These are phyloP conservation scores for Eumacrocentrus americanus DNA, from an alignment of 2,888 invertebrate species.

Conservation along the genomic window DNA sequence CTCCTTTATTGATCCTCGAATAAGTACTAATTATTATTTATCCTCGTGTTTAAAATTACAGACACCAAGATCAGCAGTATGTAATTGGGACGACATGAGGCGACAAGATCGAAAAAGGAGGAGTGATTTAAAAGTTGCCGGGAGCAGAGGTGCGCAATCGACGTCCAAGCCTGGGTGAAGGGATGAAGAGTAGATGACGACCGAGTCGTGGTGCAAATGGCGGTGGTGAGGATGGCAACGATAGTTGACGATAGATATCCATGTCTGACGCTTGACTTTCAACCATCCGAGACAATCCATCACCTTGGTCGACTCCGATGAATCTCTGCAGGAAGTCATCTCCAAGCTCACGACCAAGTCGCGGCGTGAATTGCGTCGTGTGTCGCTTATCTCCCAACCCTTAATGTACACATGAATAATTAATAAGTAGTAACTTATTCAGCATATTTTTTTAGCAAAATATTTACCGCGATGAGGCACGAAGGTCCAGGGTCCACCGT, in stretches of 20 bases:
- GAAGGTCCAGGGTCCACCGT: conserved; percentile 59
- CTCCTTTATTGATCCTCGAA: conserved; percentile 32
- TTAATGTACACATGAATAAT: background rate
- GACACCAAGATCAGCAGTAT: conserved; percentile 7
- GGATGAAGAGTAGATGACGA: conserved; percentile 49
- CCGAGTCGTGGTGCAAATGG: conserved; percentile 55
- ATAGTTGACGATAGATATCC: conserved; percentile 38
- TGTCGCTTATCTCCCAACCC: conserved; percentile 50
- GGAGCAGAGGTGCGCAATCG: conserved; percentile 42
- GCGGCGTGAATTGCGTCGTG: conserved; percentile 59
- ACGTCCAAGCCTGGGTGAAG: conserved; percentile 47
- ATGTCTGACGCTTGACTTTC: conserved; percentile 52
- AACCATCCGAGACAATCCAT: conserved; percentile 47
- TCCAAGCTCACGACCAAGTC: conserved; percentile 55
- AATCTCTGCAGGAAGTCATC: conserved; percentile 44
- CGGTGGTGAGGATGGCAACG: conserved; percentile 39
- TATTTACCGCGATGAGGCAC: conserved; percentile 58
- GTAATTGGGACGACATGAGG: background rate
- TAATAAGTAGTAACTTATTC: too few species aligned
- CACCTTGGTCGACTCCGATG: conserved; percentile 36
- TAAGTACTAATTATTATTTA: conserved; percentile 8
- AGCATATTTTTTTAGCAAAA: background rate
- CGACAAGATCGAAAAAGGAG: background rate
- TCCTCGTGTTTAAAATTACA: conserved; percentile 4
- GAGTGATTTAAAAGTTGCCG: conserved; percentile 27